Evolutionary conservation across 1,140 invertebrate genomes (phyloP), one percentile per base, ranked within the genome.

Genomic region (Achroia grisella): DNA sequence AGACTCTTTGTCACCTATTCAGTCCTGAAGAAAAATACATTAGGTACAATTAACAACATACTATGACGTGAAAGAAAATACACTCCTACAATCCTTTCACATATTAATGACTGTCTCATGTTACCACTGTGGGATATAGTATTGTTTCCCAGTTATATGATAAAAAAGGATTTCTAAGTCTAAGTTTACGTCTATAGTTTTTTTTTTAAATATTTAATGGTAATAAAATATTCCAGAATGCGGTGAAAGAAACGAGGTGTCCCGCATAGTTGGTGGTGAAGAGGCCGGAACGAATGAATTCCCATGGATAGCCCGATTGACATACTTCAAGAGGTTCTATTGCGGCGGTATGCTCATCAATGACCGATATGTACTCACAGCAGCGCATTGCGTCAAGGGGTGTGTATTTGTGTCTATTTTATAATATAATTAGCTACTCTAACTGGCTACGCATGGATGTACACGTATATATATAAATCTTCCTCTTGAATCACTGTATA

Each of bases 331-430:
- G 57, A 89, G 92, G 53, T 95, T 95, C 86, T 95, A 96, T 69
- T 96, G 95, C 64, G 94, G 94, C 9, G 93, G 92, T 12, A 92
- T 92, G 62, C 80, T 95, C 32, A 93, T 96, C 72, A 95, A 93
- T 58, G 92, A 93, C 79, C 87, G 91, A 72, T 95, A 95, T 62
- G 92, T 95, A 10, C 70, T 95, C 14, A 94, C 93, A 0, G 94
- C 94, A 10, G 93, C 93, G 0, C 93, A 95, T 68, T 95, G 94
- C 64, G 92, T 95, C 47, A 93, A 94, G 88, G 92, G 93, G 93
- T 94, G 57, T 61, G 52, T 47, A 14, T n/a, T n/a, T n/a, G n/a
- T n/a, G n/a, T n/a, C n/a, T n/a, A n/a, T n/a, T n/a, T n/a, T n/a
- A n/a, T n/a, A n/a, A n/a, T n/a, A n/a, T n/a, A n/a, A n/a, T n/a